phyloP scores from a whole-genome alignment of 2,113 vertebrate species.

The Willisornis vidua region DNA sequence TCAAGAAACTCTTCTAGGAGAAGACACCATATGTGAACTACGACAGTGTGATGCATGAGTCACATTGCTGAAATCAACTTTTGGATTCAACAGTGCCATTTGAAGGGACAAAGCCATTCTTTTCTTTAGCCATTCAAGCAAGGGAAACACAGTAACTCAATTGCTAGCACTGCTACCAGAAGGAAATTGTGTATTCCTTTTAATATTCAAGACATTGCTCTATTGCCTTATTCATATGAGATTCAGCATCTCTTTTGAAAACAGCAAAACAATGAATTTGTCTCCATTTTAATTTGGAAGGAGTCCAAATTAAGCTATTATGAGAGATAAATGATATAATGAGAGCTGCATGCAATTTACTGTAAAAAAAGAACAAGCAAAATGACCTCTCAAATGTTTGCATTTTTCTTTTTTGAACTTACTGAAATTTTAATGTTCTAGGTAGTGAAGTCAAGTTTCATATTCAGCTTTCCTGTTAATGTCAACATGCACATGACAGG shows the following conservation, averaged over 20 bases:
- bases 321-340: constrained; percentile 48
- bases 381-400: constrained; percentile 52
- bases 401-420: constrained; percentile 57
- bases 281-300: constrained; percentile 66
- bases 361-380: constrained; percentile 37
- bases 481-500: constrained; percentile 56
- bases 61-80: constrained; percentile 27
- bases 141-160: background rate
- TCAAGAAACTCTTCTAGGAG: background rate
- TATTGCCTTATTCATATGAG: constrained; percentile 39
- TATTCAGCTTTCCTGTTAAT: constrained; percentile 53
- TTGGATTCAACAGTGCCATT: constrained; percentile 34
- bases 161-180: constrained; percentile 25
- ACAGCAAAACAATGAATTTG: constrained; percentile 47
- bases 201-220: constrained; percentile 53
- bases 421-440: constrained; percentile 64
- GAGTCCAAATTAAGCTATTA: constrained; percentile 65
- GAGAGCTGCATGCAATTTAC: constrained; percentile 23
- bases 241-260: constrained; percentile 53
- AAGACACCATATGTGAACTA: background rate
- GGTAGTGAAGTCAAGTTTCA: constrained; percentile 62
- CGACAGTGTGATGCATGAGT: background rate
- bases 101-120: constrained; percentile 40
- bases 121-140: constrained; percentile 51
- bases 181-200: constrained; percentile 28